phyloP scores from a whole-genome alignment of 2,888 invertebrate species.

The Chalcosyrphus nemorum region DNA sequence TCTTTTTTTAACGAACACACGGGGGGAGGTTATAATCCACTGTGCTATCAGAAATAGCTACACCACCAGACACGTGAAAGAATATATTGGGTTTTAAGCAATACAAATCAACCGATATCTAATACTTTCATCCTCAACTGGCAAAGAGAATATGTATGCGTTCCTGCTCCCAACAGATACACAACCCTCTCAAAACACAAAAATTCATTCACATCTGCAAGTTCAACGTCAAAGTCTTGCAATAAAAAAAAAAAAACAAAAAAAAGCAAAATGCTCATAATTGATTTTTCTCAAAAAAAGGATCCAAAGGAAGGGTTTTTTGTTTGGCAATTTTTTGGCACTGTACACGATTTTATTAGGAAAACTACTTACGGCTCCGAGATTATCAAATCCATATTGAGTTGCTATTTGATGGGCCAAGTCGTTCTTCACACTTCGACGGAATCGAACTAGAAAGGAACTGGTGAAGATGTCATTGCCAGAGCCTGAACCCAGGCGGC shows the following conservation, averaged over 20 bases:
- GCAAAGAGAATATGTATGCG: neutral
- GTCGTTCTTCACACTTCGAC: constrained; percentile 88
- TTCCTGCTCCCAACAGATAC: constrained; percentile 26
- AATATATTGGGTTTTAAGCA: neutral
- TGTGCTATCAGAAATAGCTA: constrained; percentile 8
- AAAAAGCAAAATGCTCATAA: no score
- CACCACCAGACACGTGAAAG: constrained; percentile 10
- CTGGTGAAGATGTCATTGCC: constrained; percentile 91
- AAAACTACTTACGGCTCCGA: constrained; percentile 92
- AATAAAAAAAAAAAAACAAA: no score
- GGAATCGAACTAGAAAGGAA: constrained; percentile 95
- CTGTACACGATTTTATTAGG: neutral
- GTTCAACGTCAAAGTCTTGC: constrained; percentile 59
- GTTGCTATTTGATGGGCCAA: constrained; percentile 92
- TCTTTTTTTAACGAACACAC: no score
- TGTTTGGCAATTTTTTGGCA: neutral
- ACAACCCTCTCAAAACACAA: constrained; percentile 32
- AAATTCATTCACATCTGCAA: constrained; percentile 63
- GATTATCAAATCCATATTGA: constrained; percentile 95
- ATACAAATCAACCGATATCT: neutral
- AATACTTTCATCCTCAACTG: neutral
- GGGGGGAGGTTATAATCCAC: neutral
- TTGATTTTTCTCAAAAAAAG: constrained; percentile 70
- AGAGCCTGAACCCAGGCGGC: constrained; percentile 65
- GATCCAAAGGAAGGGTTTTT: neutral